Percentiles rank a stretch among this genome's conserved stretches.
Evolutionary conservation across 2,113 vertebrate genomes (phyloP).

Genomic region (Camelus dromedarius): DNA sequence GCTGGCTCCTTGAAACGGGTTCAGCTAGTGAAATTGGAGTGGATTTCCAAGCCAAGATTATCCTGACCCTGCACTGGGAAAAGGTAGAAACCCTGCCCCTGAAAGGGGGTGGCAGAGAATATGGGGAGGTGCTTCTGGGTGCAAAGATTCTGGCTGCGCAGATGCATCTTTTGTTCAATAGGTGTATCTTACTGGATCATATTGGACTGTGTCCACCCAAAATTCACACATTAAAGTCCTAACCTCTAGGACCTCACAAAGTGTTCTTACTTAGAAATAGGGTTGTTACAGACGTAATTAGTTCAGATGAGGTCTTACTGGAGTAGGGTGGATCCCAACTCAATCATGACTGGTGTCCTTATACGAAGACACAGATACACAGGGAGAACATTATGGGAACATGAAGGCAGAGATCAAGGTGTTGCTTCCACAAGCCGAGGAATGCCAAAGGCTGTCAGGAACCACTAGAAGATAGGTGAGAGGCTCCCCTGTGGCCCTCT

Average conservation of each 20-base stretch:
- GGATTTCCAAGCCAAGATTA: constrained; percentile 39
- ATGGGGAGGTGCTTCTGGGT: background rate
- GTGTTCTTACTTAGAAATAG: background rate
- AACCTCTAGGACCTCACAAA: background rate
- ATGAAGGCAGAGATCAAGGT: background rate
- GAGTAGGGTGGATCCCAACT: background rate
- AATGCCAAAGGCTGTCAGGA: background rate
- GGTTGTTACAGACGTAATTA: background rate
- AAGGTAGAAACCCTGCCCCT: background rate
- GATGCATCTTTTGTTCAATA: background rate
- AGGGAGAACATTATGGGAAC: background rate
- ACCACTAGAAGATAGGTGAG: background rate
- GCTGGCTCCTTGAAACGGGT: constrained; percentile 37
- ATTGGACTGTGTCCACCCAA: background rate
- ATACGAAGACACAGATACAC: background rate
- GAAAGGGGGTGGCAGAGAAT: background rate
- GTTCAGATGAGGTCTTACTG: background rate
- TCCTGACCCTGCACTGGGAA: background rate
- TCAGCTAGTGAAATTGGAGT: constrained; percentile 28
- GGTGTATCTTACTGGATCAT: background rate
- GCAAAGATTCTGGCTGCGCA: background rate
- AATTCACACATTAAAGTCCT: background rate
- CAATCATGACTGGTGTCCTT: background rate
- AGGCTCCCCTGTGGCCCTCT: background rate
- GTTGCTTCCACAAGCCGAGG: background rate